Evolutionary conservation across 2,797 vertebrate genomes (phyloP), one percentile per base, ranked within the genome.

Genomic region (Anguilla obscura): DNA sequence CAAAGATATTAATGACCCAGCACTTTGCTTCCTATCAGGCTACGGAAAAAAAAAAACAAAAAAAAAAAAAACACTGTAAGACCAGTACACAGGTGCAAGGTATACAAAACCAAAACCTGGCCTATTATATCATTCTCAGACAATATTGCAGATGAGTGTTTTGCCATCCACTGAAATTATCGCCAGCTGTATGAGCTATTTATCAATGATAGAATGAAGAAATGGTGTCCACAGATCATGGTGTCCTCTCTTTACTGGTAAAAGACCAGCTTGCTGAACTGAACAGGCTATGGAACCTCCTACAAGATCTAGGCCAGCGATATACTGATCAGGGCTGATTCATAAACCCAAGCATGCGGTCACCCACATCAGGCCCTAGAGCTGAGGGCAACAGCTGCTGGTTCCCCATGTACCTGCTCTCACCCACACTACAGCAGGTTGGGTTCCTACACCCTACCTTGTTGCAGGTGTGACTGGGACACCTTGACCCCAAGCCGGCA

Each of bases 241-340:
- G 30, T 6, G 66, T 27, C 9, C 66, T 27, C 66, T 36, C 16
- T n/a, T 54, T n/a, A 66, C n/a, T n/a, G 24, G 6, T 24, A 66
- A 24, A 24, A 79, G 63, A 63, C 76, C 86, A 83, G 86, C 86
- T 87, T 33, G 56, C 76, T 21, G 76, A 82, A 56, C 52, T 87
- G 30, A 87, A 80, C 36, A 30, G 24, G 76, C 58, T 30, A 18
- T 33, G 54, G 24, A 10, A 87, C 86, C 86, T 66, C 79, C 54
- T 18, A 60, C 79, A 60, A 30, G 79, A 45, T 36, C 45, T 52
- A 27, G 56, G 79, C 36, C 86, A 60, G 58, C 27, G 56, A 45
- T 50, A 24, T n/a, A 82, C 33, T 69, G 30, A 40, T 48, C 58
- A 74, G 21, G 76, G 52, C 79, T n/a, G 27, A 87, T 40, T 66